These are phyloP conservation scores for Actinernus sp. DNA, from an alignment of 92 coral and sea anemone genomes.

Conservation along the genomic window DNA sequence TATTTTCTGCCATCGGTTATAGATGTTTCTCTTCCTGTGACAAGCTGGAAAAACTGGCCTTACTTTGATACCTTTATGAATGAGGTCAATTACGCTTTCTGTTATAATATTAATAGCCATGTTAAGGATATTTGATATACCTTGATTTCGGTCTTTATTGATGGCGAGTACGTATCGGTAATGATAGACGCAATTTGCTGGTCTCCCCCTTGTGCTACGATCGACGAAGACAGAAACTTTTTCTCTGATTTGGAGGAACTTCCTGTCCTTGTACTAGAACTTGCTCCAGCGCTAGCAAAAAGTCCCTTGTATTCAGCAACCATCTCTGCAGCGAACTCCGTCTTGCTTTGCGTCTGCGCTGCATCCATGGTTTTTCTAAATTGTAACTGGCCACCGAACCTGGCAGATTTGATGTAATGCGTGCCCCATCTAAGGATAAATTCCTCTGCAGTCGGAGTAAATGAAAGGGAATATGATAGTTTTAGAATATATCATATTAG, in stretches of 20 bases:
- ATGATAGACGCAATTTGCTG: constrained; percentile 52
- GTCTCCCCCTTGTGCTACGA: constrained; percentile 48
- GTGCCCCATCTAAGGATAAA: constrained; percentile 67
- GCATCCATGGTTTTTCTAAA: constrained; percentile 38
- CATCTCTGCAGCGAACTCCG: constrained; percentile 24
- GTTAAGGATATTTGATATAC: too few relatives aligned
- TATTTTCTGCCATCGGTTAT: too few relatives aligned
- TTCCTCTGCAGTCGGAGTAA: too few relatives aligned
- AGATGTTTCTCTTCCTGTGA: too few relatives aligned
- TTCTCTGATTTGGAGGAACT: constrained; percentile 2
- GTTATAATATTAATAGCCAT: too few relatives aligned
- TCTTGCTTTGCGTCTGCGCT: constrained; percentile 8
- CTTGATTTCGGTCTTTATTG: constrained; percentile 48
- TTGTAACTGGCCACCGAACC: constrained; percentile 59
- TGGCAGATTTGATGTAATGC: constrained; percentile 63
- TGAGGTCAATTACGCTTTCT: too few relatives aligned
- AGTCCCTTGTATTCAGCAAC: constrained; percentile 49
- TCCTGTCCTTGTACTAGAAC: constrained; percentile 4
- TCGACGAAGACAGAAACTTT: constrained; percentile 15
- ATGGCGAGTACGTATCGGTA: constrained; percentile 52
- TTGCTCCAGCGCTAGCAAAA: constrained; percentile 47
- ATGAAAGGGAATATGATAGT: too few relatives aligned
- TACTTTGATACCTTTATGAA: too few relatives aligned
- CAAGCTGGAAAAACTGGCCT: too few relatives aligned
- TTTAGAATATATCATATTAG: too few relatives aligned